Conservation (phyloP, 2,113 vertebrate species). For the Plectropomus leopardus region DNA sequence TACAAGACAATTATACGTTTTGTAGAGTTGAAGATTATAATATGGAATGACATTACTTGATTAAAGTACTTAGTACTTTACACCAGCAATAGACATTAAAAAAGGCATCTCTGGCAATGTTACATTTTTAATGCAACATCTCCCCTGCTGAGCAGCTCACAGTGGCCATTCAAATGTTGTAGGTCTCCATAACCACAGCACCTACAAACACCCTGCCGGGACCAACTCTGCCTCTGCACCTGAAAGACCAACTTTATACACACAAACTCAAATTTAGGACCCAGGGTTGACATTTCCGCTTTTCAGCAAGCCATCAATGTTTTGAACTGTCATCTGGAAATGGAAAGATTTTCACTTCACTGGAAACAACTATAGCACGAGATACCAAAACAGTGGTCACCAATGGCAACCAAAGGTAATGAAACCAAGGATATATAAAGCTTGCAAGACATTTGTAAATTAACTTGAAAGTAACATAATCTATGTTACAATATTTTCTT, state of each 20-base stretch:
- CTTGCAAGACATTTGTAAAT: neutral
- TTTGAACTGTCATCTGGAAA: constrained; percentile 13
- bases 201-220: constrained; percentile 18
- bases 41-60: neutral
- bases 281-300: neutral
- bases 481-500: neutral
- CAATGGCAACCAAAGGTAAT: constrained; percentile 67
- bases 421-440: neutral
- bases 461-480: neutral
- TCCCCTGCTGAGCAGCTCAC: constrained; percentile 54
- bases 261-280: neutral
- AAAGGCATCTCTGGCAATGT: neutral
- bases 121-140: constrained; percentile 61
- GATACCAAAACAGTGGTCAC: constrained; percentile 4
- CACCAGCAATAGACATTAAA: constrained; percentile 19
- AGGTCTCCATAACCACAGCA: constrained; percentile 60
- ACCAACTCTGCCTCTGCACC: constrained; percentile 3
- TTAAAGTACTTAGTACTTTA: neutral
- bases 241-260: neutral
- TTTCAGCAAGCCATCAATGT: neutral
- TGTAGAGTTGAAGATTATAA: neutral
- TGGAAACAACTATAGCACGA: constrained; percentile 1
- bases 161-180: constrained; percentile 42
- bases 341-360: constrained; percentile 15
- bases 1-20: neutral